These are phyloP conservation scores for Sinotaia quadrata DNA, from an alignment of 2,888 invertebrate genomes.

Conservation along the genomic window DNA sequence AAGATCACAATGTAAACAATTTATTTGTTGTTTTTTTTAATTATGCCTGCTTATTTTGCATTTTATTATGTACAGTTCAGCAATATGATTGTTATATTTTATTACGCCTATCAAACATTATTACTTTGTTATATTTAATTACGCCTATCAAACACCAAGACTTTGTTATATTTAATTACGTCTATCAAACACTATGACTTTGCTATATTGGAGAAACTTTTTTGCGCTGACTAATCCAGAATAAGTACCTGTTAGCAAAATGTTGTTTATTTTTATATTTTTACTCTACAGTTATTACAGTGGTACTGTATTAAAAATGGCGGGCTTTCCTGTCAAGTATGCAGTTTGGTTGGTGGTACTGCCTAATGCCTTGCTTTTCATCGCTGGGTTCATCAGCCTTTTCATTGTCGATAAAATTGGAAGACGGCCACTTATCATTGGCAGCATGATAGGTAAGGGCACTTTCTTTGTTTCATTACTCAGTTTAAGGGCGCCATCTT, in stretches of 20 bases:
- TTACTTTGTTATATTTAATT: no score
- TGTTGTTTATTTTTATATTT: neutral
- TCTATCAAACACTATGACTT: no score
- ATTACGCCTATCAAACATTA: no score
- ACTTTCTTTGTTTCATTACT: no score
- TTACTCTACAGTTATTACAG: conserved; percentile 73
- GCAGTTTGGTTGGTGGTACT: conserved; percentile 75
- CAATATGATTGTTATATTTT: no score
- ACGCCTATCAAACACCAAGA: no score
- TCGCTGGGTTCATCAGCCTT: conserved; percentile 74
- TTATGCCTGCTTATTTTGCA: no score
- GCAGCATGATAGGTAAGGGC: conserved; percentile 61
- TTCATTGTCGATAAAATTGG: conserved; percentile 74
- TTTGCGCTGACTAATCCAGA: neutral
- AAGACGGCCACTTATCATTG: conserved; percentile 63
- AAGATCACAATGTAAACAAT: no score
- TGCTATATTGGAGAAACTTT: neutral
- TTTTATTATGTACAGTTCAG: no score
- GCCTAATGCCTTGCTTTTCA: conserved; percentile 73
- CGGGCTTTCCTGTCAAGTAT: conserved; percentile 71
- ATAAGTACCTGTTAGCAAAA: neutral
- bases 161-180: no score
- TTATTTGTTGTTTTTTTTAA: no score
- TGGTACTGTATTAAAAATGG: conserved; percentile 74
- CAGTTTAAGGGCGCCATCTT: no score